Evolutionary conservation across 2,888 invertebrate genomes (phyloP).

Genomic region (Eupithecia subfuscata): DNA sequence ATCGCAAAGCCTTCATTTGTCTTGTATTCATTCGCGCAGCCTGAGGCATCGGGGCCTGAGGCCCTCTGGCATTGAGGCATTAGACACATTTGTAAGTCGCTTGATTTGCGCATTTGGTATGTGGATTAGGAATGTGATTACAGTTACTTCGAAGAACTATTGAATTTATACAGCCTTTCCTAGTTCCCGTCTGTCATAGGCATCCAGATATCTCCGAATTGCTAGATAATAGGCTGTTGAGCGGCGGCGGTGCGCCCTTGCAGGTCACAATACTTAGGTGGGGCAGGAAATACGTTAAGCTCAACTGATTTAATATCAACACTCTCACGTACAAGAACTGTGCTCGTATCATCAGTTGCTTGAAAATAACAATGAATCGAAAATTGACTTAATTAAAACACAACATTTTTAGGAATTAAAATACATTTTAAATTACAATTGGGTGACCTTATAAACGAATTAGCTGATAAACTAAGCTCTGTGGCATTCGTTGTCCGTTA

Average conservation of each 20-base stretch:
- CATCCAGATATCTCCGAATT: not conserved
- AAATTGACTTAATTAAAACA: no score
- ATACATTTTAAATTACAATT: no score
- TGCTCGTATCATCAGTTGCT: no score
- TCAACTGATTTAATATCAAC: not conserved
- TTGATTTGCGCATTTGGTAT: slow-evolving; percentile 7
- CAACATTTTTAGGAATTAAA: no score
- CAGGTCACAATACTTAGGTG: not conserved
- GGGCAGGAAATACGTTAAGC: not conserved
- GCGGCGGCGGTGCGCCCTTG: not conserved
- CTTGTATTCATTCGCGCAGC: slow-evolving; percentile 33
- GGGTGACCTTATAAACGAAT: no score
- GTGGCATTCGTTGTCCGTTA: no score
- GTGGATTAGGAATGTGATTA: not conserved
- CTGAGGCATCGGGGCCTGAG: slow-evolving; percentile 10
- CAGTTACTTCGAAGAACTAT: not conserved
- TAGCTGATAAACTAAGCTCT: no score
- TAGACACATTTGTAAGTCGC: slow-evolving; percentile 17
- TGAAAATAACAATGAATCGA: no score
- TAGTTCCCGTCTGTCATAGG: not conserved
- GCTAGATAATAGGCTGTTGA: not conserved
- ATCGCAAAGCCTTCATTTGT: slow-evolving; percentile 33
- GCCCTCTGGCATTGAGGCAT: slow-evolving; percentile 16
- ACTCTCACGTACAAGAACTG: no score
- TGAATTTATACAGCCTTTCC: not conserved